Evolutionary conservation across 2,797 vertebrate genomes (phyloP).

Genomic region (Eidolon dupreanum): DNA sequence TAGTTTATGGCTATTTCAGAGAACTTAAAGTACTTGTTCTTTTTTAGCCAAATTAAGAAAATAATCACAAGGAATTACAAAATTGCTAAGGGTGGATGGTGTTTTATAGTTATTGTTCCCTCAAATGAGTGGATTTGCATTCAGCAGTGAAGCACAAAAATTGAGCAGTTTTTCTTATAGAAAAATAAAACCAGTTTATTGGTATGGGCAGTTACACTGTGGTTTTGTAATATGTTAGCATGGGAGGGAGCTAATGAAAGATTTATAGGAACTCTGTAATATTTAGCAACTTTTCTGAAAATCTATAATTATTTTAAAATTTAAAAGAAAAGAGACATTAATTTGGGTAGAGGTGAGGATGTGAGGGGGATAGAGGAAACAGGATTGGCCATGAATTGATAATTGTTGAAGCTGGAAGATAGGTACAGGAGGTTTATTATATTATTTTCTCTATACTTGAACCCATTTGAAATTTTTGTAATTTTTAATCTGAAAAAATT

Average conservation of each 20-base stretch:
- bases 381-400: not conserved
- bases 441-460: not conserved
- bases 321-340: not conserved
- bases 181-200: constrained; percentile 45
- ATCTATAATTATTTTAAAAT: constrained; percentile 31
- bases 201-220: not conserved
- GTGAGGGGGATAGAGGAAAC: not conserved
- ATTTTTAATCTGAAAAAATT: not conserved
- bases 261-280: not conserved
- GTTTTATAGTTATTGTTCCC: constrained; percentile 35
- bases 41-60: constrained; percentile 60
- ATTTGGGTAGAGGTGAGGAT: not conserved
- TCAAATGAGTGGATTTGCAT: constrained; percentile 15
- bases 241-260: not conserved
- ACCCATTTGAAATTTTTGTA: not conserved
- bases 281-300: constrained; percentile 17
- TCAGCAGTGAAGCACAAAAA: constrained; percentile 42
- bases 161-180: not conserved
- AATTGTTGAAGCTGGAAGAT: not conserved
- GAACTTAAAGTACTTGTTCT: constrained; percentile 40
- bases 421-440: not conserved
- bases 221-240: not conserved
- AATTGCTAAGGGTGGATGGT: constrained; percentile 20
- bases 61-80: constrained; percentile 59
- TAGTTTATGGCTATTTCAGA: constrained; percentile 51